A percentile compares a stretch with the other conserved stretches of the same genome.
Evolutionary conservation across 2,113 vertebrate genomes (phyloP).

Genomic region (Candoia aspera): DNA sequence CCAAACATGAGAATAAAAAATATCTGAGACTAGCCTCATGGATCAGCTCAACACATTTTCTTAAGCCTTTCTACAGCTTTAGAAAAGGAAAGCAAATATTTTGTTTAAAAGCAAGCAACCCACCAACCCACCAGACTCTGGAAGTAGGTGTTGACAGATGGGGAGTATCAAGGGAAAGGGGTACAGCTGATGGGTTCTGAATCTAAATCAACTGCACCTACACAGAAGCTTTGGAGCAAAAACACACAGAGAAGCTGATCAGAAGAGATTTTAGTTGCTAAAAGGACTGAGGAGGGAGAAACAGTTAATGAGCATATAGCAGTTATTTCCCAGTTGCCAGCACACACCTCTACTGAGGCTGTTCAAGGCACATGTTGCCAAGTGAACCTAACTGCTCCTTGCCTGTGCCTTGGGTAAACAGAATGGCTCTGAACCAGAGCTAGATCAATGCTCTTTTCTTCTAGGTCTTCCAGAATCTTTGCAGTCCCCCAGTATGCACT

Average conservation of each 20-base stretch:
- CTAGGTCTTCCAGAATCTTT: background rate
- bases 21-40: background rate
- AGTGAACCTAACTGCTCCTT: conserved; percentile 59
- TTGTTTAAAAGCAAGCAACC: too few relatives aligned
- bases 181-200: conserved; percentile 7
- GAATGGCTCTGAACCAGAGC: conserved; percentile 39
- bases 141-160: conserved; percentile 12
- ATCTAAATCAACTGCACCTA: background rate
- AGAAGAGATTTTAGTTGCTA: background rate
- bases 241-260: background rate
- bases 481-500: background rate
- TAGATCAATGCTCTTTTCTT: background rate
- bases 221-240: conserved; percentile 1
- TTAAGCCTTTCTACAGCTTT: background rate
- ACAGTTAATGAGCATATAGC: conserved; percentile 61
- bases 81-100: background rate
- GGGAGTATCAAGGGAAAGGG: background rate
- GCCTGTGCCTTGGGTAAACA: conserved; percentile 62
- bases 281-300: background rate
- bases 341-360: conserved; percentile 52
- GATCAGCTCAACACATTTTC: background rate
- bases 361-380: conserved; percentile 77
- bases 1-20: background rate
- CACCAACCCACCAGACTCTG: background rate
- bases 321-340: conserved; percentile 75